Conservation (phyloP, 1,140 invertebrate species). For the Steinernema khuongi region DNA sequence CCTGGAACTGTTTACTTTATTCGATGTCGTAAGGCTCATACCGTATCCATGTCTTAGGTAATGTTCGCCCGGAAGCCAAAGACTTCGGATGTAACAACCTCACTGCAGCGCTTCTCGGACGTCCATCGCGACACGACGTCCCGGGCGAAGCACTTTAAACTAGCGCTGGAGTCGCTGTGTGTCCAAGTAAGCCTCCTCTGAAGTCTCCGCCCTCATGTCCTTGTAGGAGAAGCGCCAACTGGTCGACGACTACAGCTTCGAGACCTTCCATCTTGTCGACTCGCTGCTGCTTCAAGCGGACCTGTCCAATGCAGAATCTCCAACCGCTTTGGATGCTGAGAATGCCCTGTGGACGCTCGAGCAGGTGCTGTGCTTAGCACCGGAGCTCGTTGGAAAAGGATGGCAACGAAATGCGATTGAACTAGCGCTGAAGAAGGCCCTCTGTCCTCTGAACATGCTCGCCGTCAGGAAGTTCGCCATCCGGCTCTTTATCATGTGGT, state of each 20-base stretch:
- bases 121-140: conserved; percentile 45
- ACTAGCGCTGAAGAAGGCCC: conserved; percentile 47
- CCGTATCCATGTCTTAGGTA: conserved; percentile 11
- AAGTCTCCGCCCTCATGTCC: background rate
- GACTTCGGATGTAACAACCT: conserved; percentile 47
- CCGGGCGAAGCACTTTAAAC: conserved; percentile 50
- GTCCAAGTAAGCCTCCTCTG: conserved; percentile 37
- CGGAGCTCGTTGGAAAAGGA: conserved; percentile 56
- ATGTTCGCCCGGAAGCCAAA: conserved; percentile 55
- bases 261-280: conserved; percentile 55
- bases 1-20: conserved; percentile 24
- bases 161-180: conserved; percentile 45
- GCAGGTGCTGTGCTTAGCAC: conserved; percentile 50
- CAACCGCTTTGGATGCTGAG: conserved; percentile 47
- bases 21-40: background rate
- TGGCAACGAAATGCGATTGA: conserved; percentile 58
- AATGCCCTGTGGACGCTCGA: conserved; percentile 55
- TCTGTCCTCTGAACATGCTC: conserved; percentile 50
- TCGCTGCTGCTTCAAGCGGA: conserved; percentile 45
- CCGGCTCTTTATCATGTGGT: conserved; percentile 56
- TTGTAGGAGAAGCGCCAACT: conserved; percentile 56
- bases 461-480: conserved; percentile 56
- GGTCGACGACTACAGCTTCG: conserved; percentile 53
- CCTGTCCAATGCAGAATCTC: conserved; percentile 27
- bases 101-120: conserved; percentile 50